Conservation (phyloP, 2,888 invertebrate species). For the Lycaena phlaeas region DNA sequence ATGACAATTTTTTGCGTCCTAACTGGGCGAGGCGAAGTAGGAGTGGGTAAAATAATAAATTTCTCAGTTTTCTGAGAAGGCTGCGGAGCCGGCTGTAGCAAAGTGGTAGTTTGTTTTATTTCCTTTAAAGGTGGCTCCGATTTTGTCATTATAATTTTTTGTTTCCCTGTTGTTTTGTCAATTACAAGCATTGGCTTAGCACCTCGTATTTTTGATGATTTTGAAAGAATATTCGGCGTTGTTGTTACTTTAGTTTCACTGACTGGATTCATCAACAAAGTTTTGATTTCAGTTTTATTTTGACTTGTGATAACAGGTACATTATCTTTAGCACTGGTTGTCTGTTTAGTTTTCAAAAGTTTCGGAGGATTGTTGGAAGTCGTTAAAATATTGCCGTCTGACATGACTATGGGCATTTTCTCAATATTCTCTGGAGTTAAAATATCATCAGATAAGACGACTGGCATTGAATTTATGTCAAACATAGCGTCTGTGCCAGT, state of each 20-base stretch:
- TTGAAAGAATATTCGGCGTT: conserved; percentile 65
- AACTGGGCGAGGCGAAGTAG: conserved; percentile 40
- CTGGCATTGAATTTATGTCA: conserved; percentile 85
- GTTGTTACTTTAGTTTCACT: conserved; percentile 44
- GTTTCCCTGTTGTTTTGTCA: conserved; percentile 61
- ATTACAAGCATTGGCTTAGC: conserved; percentile 61
- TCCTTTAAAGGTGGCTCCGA: conserved; percentile 47
- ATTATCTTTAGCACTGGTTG: conserved; percentile 42
- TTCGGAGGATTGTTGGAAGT: conserved; percentile 41
- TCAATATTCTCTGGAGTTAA: conserved; percentile 78
- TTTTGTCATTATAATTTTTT: conserved; percentile 62
- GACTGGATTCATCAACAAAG: conserved; percentile 48
- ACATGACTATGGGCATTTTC: conserved; percentile 77
- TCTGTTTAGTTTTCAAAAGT: conserved; percentile 41
- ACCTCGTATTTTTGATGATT: conserved; percentile 58
- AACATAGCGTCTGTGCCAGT: conserved; percentile 56
- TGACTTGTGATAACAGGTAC: conserved; percentile 30
- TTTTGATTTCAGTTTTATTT: conserved; percentile 50
- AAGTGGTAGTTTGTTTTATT: conserved; percentile 33
- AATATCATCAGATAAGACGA: conserved; percentile 80
- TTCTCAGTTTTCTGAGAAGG: conserved; percentile 46
- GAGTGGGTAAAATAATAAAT: conserved; percentile 57
- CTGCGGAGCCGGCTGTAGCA: conserved; percentile 41
- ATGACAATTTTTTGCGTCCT: conserved; percentile 64
- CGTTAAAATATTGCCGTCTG: conserved; percentile 53